Base-by-base conservation (phyloP, 2,113 vertebrate species). In the Andinoacara biseriatus region DNA sequence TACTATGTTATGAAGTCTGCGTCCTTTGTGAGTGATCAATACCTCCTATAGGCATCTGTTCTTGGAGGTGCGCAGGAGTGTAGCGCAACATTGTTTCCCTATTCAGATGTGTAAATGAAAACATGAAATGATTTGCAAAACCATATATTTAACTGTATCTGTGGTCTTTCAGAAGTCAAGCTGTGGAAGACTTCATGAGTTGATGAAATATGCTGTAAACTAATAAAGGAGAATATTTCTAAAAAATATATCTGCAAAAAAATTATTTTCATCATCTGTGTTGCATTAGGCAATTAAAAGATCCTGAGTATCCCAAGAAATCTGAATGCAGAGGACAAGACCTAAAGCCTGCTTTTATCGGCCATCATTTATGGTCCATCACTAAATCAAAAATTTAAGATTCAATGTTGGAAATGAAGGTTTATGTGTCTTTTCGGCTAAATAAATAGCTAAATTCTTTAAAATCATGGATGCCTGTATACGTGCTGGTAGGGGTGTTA, bases 1-100 rank as follows among this genome's bases (percentile, higher is more conserved):
- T 93, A 89, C 79, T 88, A 87, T 93, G 83, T 92, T 90, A 63
- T 85, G 46, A 85, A 46, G 29, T 57, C 61, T 31, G 24, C 5
- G 38, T 86, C 18, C 10, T 67, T 59, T 83, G 1, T 65, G n/a
- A 61, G 0, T 52, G 67, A 72, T 72, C 20, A 24, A 0, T 10
- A 67, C 7, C 14, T 17, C 14, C n/a, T 46, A 26, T 2, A 65
- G 4, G 62, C 4, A 43, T 11, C 65, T 69, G 5, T 49, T 43
- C 40, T 43, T 43, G 40, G 10, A 43, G 5, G 40, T 43, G 4
- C 2, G 13, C 40, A 43, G 40, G 10, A 10, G 10, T 40, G 35
- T 38, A 38, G 35, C 2, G 35, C 35, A 38, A 38, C 35, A 8
- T 8, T 46, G 46, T 49, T 15, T 26, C 43, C 38, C 38, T 10